A percentile compares a stretch with the other conserved stretches of the same genome.
Conservation (phyloP, 2,888 invertebrate species). For the Phortica magna region DNA sequence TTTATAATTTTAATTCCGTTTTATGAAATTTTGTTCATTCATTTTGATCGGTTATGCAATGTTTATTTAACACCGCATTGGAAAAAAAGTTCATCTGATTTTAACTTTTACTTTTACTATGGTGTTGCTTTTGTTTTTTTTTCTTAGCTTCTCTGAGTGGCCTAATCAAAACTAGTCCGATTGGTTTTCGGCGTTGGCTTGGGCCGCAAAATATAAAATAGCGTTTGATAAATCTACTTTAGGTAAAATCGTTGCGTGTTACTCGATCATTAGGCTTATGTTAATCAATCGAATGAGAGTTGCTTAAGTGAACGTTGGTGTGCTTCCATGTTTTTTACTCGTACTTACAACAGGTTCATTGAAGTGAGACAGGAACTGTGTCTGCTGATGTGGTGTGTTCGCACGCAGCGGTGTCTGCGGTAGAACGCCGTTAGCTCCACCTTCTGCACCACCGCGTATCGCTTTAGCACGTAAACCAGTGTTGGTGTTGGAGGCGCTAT, state of each 20-base stretch:
- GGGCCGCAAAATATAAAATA: not conserved
- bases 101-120: conserved; percentile 31
- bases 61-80: not conserved
- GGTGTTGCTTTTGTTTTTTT: not conserved
- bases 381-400: conserved; percentile 77
- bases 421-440: conserved; percentile 28
- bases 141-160: not conserved
- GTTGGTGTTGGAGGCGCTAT: conserved; percentile 51
- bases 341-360: conserved; percentile 73
- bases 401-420: conserved; percentile 62
- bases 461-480: conserved; percentile 68
- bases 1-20: conserved; percentile 1
- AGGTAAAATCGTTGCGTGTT: conserved; percentile 9
- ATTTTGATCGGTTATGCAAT: conserved; percentile 20
- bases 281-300: not conserved
- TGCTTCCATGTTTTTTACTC: not conserved
- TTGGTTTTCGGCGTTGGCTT: not conserved
- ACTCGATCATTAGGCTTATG: conserved; percentile 5
- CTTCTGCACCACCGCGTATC: conserved; percentile 64
- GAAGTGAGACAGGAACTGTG: conserved; percentile 76
- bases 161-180: conserved; percentile 14
- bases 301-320: not conserved
- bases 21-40: not conserved
- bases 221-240: conserved; percentile 31
- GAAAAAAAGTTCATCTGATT: conserved; percentile 17